Evolutionary conservation across 2,113 vertebrate genomes (phyloP).

Genomic region (Callocephalon fimbriatum): DNA sequence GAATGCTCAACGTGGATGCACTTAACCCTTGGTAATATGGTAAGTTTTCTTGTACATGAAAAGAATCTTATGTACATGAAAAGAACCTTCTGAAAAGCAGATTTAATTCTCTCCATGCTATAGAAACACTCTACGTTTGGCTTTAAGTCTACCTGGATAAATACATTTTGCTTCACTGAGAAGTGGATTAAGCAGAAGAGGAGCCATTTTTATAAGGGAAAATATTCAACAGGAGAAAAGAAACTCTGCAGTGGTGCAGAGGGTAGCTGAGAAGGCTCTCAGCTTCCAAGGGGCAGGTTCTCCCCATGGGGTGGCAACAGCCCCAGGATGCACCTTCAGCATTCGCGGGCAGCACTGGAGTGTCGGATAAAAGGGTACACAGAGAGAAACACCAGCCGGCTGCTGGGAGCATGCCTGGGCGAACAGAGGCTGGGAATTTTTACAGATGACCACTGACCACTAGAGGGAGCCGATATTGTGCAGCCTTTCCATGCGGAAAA

Average conservation of each 20-base stretch:
- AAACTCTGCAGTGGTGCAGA: neutral
- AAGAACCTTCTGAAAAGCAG: neutral
- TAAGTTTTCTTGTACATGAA: neutral
- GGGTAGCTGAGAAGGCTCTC: neutral
- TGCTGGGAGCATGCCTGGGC: neutral
- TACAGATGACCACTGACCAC: neutral
- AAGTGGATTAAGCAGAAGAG: neutral
- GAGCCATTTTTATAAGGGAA: neutral
- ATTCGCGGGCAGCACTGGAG: accelerated
- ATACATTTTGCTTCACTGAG: neutral
- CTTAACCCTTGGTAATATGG: neutral
- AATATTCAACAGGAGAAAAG: neutral
- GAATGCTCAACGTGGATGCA: neutral
- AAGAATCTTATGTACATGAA: neutral
- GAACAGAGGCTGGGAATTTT: neutral
- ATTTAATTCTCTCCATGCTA: neutral
- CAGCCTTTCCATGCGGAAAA: accelerated
- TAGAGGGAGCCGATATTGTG: constrained; percentile 36
- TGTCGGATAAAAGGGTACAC: accelerated
- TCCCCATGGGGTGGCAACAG: neutral
- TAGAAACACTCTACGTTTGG: neutral
- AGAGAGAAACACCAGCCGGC: accelerated
- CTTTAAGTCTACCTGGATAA: neutral
- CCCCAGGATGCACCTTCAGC: neutral
- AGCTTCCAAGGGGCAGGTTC: neutral